These are phyloP conservation scores for Troilus luridus DNA, from an alignment of 2,888 invertebrate genomes.

Conservation along the genomic window DNA sequence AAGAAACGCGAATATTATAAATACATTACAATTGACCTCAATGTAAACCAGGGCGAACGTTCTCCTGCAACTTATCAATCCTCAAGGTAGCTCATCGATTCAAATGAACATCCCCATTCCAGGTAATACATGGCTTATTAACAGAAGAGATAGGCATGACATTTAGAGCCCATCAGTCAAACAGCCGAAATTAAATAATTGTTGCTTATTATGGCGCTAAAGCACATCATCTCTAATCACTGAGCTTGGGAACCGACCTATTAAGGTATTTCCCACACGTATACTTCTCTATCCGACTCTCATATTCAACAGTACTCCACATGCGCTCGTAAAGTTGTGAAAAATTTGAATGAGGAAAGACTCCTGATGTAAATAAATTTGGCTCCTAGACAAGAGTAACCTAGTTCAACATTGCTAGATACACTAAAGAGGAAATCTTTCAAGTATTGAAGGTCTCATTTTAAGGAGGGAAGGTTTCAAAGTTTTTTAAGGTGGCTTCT, in stretches of 20 bases:
- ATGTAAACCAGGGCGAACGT: neutral
- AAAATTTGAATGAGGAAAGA: too few species aligned
- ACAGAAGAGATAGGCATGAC: neutral
- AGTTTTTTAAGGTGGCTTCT: too few species aligned
- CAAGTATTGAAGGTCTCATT: too few species aligned
- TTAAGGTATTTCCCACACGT: constrained; percentile 32
- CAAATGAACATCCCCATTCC: neutral
- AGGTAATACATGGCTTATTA: neutral
- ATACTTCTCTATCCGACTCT: neutral
- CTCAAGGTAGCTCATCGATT: neutral
- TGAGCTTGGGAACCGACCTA: constrained; percentile 28
- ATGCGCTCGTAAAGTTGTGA: too few species aligned
- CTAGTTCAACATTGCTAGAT: too few species aligned
- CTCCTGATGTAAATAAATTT: too few species aligned
- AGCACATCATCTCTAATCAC: constrained; percentile 30
- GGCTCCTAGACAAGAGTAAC: too few species aligned
- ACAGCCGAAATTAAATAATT: constrained; percentile 34
- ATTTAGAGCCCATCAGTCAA: neutral
- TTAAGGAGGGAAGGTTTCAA: too few species aligned
- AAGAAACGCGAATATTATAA: too few species aligned
- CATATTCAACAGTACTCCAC: neutral
- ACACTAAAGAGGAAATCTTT: too few species aligned
- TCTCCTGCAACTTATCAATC: neutral
- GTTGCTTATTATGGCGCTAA: constrained; percentile 21
- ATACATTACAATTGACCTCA: neutral